Conservation (phyloP, 2,113 vertebrate species). For the Ardeotis arabs region DNA sequence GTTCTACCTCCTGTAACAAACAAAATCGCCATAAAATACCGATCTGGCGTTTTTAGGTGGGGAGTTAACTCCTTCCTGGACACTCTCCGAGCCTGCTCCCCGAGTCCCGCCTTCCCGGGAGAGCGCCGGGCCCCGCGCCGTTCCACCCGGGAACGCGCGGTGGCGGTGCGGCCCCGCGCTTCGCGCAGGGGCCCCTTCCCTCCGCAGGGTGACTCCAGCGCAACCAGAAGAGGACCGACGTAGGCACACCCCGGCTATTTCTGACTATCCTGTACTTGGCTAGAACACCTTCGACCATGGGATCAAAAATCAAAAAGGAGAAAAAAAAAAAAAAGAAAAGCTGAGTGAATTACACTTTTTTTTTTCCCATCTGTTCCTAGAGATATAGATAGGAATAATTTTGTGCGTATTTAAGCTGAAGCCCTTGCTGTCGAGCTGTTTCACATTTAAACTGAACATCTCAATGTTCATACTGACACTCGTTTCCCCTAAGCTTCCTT, state of each 20-base stretch:
- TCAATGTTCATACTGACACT: neutral
- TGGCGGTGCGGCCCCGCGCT: slow-evolving; percentile 1
- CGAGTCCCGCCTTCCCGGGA: rapidly evolving
- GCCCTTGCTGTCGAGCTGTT: neutral
- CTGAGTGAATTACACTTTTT: rapidly evolving
- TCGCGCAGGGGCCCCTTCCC: too few relatives aligned
- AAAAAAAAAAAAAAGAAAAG: neutral
- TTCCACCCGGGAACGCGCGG: neutral
- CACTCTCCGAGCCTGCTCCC: rapidly evolving
- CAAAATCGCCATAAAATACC: neutral
- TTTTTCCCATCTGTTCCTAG: neutral
- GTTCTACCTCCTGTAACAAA: neutral
- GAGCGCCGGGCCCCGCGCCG: neutral
- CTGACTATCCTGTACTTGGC: neutral
- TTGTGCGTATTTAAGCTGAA: neutral
- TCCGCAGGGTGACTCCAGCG: rapidly evolving
- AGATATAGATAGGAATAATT: neutral
- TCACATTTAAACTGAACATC: neutral
- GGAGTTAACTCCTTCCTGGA: neutral
- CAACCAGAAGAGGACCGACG: too few relatives aligned
- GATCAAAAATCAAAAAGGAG: neutral
- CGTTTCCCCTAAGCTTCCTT: neutral
- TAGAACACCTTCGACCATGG: neutral
- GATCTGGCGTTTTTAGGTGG: rapidly evolving
- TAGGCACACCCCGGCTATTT: neutral